These are phyloP conservation scores for Penaeus vannamei DNA, from an alignment of 1,140 invertebrate genomes.

Conservation along the genomic window DNA sequence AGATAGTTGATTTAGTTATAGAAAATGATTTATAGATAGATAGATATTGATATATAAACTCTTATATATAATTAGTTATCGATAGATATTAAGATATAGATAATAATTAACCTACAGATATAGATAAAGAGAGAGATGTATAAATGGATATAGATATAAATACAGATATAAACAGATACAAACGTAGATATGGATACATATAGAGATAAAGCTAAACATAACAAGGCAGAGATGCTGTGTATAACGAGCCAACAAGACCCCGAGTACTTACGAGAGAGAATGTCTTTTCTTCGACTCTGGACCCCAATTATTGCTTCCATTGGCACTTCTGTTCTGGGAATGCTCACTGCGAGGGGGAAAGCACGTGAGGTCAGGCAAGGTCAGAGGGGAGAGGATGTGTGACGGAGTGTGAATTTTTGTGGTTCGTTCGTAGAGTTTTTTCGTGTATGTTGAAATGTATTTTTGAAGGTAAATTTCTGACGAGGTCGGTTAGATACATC, in stretches of 20 bases:
- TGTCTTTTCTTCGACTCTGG: constrained; percentile 84
- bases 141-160: background rate
- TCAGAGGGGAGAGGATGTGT: background rate
- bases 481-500: no score
- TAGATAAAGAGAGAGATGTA: background rate
- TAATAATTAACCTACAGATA: background rate
- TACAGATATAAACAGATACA: background rate
- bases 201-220: background rate
- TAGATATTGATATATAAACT: background rate
- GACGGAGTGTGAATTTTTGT: background rate
- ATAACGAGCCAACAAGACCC: background rate
- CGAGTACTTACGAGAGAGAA: constrained; percentile 82
- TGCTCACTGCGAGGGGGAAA: constrained; percentile 83
- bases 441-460: no score
- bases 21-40: no score
- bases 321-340: constrained; percentile 97
- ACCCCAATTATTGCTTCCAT: constrained; percentile 97
- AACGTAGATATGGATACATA: background rate
- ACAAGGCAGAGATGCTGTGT: no score
- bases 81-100: background rate
- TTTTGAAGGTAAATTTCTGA: no score
- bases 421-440: background rate
- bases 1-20: no score
- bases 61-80: background rate
- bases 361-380: background rate